Base-by-base conservation (phyloP, 2,888 invertebrate species). In the Aromia moschata region DNA sequence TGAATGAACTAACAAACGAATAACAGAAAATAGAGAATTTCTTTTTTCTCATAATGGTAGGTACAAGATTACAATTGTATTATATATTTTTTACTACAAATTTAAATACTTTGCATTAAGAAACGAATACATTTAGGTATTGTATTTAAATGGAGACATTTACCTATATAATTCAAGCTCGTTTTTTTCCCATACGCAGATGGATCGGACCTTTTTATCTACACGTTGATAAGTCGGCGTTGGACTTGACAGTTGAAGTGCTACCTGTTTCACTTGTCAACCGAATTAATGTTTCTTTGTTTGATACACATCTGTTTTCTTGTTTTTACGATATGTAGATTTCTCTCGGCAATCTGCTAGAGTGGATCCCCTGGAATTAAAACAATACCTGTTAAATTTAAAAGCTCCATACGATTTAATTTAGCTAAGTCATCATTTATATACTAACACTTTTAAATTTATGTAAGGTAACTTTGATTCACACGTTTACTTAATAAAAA, bases 211-310 rank as follows among this genome's bases (percentile, higher is more conserved):
- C 58, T 46, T 56, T 54, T 56, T 52, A 31, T 41, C 16, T 38
- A 33, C 31, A 45, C 46, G 44, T 52, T 58, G 59, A 62, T 60
- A 47, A 43, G 51, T 37, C 60, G 45, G 62, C 58, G 58, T 62
- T 62, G 60, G 40, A 60, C 55, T 41, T 60, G 62, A 57, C 62
- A 60, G 60, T 54, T 60, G 60, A 65, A 62, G 66, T 66, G 61
- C 61, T 58, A 66, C 59, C 60, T 65, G 53, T 63, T 60, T 62
- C 57, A 57, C 56, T 44, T 64, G 61, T 60, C 63, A 56, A 45
- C 58, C 16, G 40, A 60, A 63, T 63, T 63, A 58, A 64, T 66
- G 64, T 44, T 41, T 47, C 33, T 58, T 64, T 54, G 60, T 58
- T 15, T 30, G 44, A 44, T 54, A 30, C 16, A 44, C 25, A 38